Conservation (phyloP, 1,140 invertebrate genomes). For the Drosophila gunungcola region DNA sequence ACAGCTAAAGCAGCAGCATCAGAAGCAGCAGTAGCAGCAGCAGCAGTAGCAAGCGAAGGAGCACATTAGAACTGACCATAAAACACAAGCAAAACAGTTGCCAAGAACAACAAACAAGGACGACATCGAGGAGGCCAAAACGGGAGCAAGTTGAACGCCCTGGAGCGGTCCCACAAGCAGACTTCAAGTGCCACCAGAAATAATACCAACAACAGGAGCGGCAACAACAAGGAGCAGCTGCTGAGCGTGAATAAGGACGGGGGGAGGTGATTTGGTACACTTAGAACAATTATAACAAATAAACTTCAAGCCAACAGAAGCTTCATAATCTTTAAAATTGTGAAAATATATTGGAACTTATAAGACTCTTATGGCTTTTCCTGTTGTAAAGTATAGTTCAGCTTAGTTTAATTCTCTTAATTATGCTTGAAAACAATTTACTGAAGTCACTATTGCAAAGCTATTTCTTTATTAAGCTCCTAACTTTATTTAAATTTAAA, state of each 20-base stretch:
- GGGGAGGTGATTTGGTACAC: neutral
- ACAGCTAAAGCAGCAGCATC: constrained; percentile 11
- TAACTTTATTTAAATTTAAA: too few species aligned
- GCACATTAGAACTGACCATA: constrained; percentile 80
- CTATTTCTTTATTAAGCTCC: too few species aligned
- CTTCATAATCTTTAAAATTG: too few species aligned
- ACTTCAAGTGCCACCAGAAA: constrained; percentile 66
- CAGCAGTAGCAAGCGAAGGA: constrained; percentile 15
- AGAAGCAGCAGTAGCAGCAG: constrained; percentile 9
- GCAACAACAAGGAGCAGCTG: constrained; percentile 31
- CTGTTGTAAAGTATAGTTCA: too few species aligned
- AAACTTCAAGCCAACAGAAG: neutral
- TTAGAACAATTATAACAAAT: neutral
- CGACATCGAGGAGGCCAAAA: constrained; percentile 30
- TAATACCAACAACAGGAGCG: constrained; percentile 26
- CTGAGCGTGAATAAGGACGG: constrained; percentile 10
- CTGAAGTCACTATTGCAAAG: too few species aligned
- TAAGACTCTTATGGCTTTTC: too few species aligned
- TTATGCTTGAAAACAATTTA: too few species aligned
- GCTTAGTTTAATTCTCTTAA: too few species aligned
- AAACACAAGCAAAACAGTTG: constrained; percentile 80
- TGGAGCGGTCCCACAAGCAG: constrained; percentile 49
- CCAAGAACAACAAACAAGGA: constrained; percentile 65
- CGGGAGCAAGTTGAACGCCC: constrained; percentile 69
- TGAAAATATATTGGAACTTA: too few species aligned